Evolutionary conservation across 2,797 vertebrate genomes (phyloP).

Genomic region (Rhynchotus rufescens): DNA sequence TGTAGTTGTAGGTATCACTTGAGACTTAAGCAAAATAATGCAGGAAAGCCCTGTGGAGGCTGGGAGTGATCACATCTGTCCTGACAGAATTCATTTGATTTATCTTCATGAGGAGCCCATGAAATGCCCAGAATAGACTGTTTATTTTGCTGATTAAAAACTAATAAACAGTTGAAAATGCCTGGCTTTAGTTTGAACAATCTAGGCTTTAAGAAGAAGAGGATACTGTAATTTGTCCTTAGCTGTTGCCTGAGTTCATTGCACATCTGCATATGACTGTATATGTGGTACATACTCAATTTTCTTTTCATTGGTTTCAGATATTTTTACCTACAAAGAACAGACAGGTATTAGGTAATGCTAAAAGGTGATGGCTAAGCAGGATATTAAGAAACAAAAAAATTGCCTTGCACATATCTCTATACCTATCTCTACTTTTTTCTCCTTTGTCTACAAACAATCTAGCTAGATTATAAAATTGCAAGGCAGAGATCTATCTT

Average conservation of each 20-base stretch:
- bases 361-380: not conserved
- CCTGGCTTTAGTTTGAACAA: slow-evolving; percentile 44
- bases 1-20: slow-evolving; percentile 66
- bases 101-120: slow-evolving; percentile 72
- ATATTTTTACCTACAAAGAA: not conserved
- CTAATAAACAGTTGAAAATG: slow-evolving; percentile 58
- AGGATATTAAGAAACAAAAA: not conserved
- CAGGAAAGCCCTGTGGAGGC: slow-evolving; percentile 28
- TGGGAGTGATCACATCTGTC: slow-evolving; percentile 77
- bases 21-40: slow-evolving; percentile 67
- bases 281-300: not conserved
- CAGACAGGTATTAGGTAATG: not conserved
- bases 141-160: slow-evolving; percentile 75
- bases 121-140: slow-evolving; percentile 64
- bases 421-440: not conserved
- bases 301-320: not conserved
- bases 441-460: not conserved
- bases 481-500: not conserved
- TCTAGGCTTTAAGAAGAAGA: slow-evolving; percentile 18
- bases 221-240: not conserved
- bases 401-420: not conserved
- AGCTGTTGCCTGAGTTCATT: slow-evolving; percentile 23
- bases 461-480: not conserved
- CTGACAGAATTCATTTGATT: slow-evolving; percentile 72
- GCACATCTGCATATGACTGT: not conserved